Evolutionary conservation across 2,888 invertebrate genomes (phyloP).

Genomic region (Amphimallon solstitiale): DNA sequence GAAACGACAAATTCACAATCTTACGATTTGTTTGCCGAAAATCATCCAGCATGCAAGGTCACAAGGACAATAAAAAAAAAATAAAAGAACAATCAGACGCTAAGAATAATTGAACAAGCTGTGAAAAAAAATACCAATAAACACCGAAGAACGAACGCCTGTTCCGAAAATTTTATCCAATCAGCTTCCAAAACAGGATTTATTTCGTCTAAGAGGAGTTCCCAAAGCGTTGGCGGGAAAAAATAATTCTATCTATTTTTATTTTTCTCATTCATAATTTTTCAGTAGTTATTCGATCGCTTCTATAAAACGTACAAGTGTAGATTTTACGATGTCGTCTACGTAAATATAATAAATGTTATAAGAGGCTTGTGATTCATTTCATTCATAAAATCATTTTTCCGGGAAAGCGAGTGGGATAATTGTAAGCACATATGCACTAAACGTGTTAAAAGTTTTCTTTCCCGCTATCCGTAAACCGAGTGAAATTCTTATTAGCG

Average conservation of each 20-base stretch:
- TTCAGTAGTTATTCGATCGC: not conserved
- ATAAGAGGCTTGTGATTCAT: not conserved
- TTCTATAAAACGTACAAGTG: not conserved
- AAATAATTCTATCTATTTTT: slow-evolving; percentile 25
- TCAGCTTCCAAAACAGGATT: slow-evolving; percentile 34
- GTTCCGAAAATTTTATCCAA: slow-evolving; percentile 34
- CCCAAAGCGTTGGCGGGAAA: slow-evolving; percentile 9
- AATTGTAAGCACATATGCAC: not conserved
- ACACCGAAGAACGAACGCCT: slow-evolving; percentile 28
- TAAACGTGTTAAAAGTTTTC: slow-evolving; percentile 1
- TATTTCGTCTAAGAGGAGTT: slow-evolving; percentile 38
- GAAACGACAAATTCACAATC: not conserved
- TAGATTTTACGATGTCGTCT: slow-evolving; percentile 1
- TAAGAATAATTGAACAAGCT: slow-evolving; percentile 18
- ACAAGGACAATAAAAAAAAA: not conserved
- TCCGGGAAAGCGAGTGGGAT: not conserved
- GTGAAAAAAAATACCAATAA: slow-evolving; percentile 18
- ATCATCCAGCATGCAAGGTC: slow-evolving; percentile 10
- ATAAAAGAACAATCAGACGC: not conserved
- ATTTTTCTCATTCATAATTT: slow-evolving; percentile 35
- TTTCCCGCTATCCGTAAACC: not conserved
- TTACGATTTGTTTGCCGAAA: slow-evolving; percentile 10
- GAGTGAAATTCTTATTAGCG: not conserved
- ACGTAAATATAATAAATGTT: not conserved
- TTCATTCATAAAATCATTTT: slow-evolving; percentile 21